Evolutionary conservation across 1,140 invertebrate genomes (phyloP).

Genomic region (Drosophila malerkotliana): DNA sequence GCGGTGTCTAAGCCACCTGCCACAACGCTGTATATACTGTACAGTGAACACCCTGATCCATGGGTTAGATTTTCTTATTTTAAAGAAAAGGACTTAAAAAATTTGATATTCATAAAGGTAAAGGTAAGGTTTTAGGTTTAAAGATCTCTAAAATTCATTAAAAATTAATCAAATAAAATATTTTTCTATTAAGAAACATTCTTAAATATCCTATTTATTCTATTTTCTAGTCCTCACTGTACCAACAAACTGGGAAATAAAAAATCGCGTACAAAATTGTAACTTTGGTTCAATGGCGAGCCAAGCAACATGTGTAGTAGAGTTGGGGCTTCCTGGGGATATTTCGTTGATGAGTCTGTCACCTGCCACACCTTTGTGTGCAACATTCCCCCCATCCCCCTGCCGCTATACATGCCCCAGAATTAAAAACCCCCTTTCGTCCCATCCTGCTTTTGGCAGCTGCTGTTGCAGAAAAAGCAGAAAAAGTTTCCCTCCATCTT

Average conservation of each 20-base stretch:
- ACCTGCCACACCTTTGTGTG: slow-evolving; percentile 28
- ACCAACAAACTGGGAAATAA: slow-evolving; percentile 9
- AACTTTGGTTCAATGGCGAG: slow-evolving; percentile 32
- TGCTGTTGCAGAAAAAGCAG: slow-evolving; percentile 8
- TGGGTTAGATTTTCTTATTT: too few relatives aligned
- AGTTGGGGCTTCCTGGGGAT: not conserved
- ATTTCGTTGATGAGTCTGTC: slow-evolving; percentile 34
- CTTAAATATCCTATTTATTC: not conserved
- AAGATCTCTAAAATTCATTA: not conserved
- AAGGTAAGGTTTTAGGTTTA: too few relatives aligned
- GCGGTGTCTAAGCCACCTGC: slow-evolving; percentile 32
- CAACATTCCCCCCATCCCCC: too few relatives aligned
- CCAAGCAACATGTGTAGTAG: slow-evolving; percentile 26
- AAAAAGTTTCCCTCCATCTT: slow-evolving; percentile 32
- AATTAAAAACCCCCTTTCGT: not conserved
- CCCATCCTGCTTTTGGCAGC: not conserved
- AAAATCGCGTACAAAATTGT: slow-evolving; percentile 11
- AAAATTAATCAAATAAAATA: not conserved
- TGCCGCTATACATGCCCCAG: too few relatives aligned
- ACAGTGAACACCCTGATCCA: not conserved
- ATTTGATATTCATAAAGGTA: too few relatives aligned
- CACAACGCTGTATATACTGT: not conserved
- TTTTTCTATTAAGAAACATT: not conserved
- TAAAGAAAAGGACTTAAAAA: too few relatives aligned
- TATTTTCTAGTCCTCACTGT: slow-evolving; percentile 8